phyloP scores from a whole-genome alignment of 2,888 invertebrate species.

The Pristionchus exspectatus region DNA sequence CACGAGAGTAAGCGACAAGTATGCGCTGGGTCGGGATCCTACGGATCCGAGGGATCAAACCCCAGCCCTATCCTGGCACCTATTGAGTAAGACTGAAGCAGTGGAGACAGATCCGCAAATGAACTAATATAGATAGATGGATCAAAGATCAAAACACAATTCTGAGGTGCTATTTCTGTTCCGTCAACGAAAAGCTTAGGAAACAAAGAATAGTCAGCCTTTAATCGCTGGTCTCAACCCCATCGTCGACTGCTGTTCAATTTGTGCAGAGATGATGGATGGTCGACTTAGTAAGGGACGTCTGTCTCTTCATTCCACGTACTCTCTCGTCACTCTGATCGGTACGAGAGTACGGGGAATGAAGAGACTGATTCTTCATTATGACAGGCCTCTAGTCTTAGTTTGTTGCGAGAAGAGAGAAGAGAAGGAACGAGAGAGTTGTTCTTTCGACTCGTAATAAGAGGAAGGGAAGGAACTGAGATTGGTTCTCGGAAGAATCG shows the following conservation, averaged over 20 bases:
- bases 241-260: not conserved
- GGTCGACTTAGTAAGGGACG: not conserved
- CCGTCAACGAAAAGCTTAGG: too few species aligned
- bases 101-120: not conserved
- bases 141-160: not conserved
- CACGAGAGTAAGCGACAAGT: slow-evolving; percentile 35
- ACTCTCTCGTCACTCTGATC: too few species aligned
- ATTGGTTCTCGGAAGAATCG: not conserved
- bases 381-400: not conserved
- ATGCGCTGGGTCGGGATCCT: not conserved
- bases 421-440: not conserved
- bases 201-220: too few species aligned
- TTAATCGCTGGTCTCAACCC: not conserved
- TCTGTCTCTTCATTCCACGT: too few species aligned
- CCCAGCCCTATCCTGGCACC: not conserved
- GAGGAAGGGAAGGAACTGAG: not conserved
- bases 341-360: too few species aligned
- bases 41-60: not conserved
- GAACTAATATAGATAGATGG: too few species aligned
- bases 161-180: not conserved
- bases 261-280: slow-evolving; percentile 16
- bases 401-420: not conserved
- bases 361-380: too few species aligned
- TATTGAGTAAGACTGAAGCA: not conserved
- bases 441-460: slow-evolving; percentile 7